A percentile compares a stretch with the other conserved stretches of the same genome.
Conservation (phyloP, 92 coral and sea anemone species). For the Porites cylindrica region DNA sequence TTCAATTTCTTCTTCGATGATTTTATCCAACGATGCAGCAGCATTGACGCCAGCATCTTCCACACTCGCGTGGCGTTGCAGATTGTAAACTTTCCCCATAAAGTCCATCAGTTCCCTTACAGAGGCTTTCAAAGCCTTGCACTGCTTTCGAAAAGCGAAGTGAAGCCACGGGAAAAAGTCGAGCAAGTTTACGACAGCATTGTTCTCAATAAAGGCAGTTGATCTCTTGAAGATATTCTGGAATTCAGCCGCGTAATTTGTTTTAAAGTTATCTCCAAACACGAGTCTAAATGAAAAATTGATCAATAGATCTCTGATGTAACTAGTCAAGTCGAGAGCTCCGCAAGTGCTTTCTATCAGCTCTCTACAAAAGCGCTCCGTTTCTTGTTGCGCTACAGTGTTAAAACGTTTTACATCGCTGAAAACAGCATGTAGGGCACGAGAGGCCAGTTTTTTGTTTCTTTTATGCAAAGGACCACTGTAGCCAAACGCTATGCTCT, state of each 20-base stretch:
- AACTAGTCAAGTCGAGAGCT: conserved; percentile 76
- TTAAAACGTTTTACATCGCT: conserved; percentile 74
- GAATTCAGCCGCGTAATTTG: conserved; percentile 55
- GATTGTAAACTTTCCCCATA: conserved; percentile 52
- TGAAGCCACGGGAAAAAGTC: conserved; percentile 96
- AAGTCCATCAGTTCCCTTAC: conserved; percentile 71
- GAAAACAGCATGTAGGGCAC: conserved; percentile 78
- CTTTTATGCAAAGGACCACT: conserved; percentile 68
- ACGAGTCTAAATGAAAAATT: conserved; percentile 70
- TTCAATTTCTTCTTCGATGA: conserved; percentile 44
- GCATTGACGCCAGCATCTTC: conserved; percentile 35
- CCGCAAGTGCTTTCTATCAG: conserved; percentile 39
- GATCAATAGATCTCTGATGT: conserved; percentile 61
- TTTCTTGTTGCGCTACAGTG: conserved; percentile 68
- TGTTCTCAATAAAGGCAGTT: conserved; percentile 76
- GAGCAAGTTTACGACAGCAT: conserved; percentile 64
- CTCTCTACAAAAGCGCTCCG: conserved; percentile 39
- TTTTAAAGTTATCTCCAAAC: conserved; percentile 84
- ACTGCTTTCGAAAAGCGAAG: conserved; percentile 63
- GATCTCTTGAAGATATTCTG: conserved; percentile 56
- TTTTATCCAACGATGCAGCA: conserved; percentile 58
- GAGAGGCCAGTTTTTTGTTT: conserved; percentile 76
- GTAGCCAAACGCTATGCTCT: conserved; percentile 87
- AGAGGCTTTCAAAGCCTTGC: conserved; percentile 57
- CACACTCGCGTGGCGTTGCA: conserved; percentile 30